phyloP scores from a whole-genome alignment of 92 coral and sea anemone genomes.

The Virgularia gustaviana region DNA sequence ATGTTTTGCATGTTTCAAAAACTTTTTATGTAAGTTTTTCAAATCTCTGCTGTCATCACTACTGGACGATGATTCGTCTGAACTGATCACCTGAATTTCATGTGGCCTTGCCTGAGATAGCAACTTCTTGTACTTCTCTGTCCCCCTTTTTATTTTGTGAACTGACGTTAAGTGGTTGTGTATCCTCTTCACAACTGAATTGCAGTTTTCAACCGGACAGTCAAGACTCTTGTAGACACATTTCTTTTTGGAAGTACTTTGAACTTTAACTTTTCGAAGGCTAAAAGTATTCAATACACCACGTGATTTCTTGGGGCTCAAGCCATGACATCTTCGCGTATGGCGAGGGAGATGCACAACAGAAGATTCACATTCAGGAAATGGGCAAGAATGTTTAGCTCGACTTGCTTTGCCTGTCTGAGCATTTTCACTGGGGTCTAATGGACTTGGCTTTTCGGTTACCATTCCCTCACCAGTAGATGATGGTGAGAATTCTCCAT shows the following conservation, averaged over 20 bases:
- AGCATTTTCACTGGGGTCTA: too few species aligned
- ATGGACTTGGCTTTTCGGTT: too few species aligned
- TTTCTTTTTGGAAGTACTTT: not conserved
- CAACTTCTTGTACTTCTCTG: not conserved
- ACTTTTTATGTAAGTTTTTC: not conserved
- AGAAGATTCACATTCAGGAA: not conserved
- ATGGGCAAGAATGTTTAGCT: constrained; percentile 2
- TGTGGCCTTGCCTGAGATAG: not conserved
- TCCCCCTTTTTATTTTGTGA: not conserved
- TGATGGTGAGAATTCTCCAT: too few species aligned
- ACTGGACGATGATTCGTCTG: not conserved
- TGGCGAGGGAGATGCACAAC: constrained; percentile 32
- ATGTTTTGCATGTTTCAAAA: not conserved
- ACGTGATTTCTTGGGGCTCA: constrained; percentile 15
- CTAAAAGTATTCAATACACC: constrained; percentile 2
- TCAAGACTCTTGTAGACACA: constrained; percentile 2
- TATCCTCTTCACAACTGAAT: not conserved
- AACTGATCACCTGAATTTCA: not conserved
- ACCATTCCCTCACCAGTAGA: too few species aligned
- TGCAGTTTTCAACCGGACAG: constrained; percentile 2
- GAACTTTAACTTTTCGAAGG: not conserved
- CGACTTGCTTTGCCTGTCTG: too few species aligned
- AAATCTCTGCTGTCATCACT: not conserved
- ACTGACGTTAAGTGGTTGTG: constrained; percentile 20
- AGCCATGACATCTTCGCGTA: constrained; percentile 11